phyloP scores from a whole-genome alignment of 2,888 invertebrate genomes.

The Dioctria rufipes region DNA sequence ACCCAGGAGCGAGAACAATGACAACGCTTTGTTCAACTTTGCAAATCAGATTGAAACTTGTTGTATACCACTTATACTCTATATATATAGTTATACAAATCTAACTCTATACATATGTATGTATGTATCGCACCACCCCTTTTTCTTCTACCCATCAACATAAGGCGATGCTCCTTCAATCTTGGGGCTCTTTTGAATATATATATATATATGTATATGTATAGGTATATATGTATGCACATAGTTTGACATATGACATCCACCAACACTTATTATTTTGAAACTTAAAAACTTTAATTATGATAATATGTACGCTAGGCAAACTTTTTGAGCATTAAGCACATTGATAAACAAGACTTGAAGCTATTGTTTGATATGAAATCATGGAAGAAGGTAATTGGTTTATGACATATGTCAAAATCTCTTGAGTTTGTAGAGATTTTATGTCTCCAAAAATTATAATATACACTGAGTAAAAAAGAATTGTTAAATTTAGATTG shows the following conservation, averaged over 20 bases:
- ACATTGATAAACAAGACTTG: conserved; percentile 14
- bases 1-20: conserved; percentile 19
- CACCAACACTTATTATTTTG: conserved; percentile 59
- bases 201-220: no score
- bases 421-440: conserved; percentile 10
- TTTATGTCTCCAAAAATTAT: neutral
- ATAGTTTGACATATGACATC: conserved; percentile 62
- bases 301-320: neutral
- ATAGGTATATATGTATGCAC: no score
- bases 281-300: conserved; percentile 4
- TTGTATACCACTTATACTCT: neutral
- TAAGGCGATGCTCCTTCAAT: conserved; percentile 9
- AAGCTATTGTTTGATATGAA: conserved; percentile 10
- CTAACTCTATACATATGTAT: no score
- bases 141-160: no score
- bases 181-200: conserved; percentile 26
- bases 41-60: conserved; percentile 43
- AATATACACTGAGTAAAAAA: neutral
- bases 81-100: neutral
- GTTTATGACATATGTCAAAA: conserved; percentile 48
- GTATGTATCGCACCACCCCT: no score
- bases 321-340: neutral
- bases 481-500: neutral
- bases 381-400: conserved; percentile 24
- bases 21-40: conserved; percentile 34